Evolutionary conservation across 2,888 invertebrate species (phyloP), one percentile per base, ranked within the genome.

Genomic region (Ypsolopha sequella): DNA sequence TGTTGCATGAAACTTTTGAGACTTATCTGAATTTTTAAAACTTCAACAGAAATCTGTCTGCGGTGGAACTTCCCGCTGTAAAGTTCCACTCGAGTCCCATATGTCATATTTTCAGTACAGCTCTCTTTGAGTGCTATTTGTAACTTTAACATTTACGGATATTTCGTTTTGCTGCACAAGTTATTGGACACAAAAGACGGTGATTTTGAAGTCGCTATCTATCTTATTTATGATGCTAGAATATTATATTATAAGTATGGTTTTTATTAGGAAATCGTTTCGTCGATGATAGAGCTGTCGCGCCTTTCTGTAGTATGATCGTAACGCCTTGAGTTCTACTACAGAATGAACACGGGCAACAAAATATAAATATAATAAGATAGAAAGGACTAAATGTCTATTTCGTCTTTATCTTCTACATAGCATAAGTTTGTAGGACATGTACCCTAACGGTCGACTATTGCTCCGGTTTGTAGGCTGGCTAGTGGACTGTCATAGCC

Each of bases 81-180:
- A 70, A 71, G 64, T 73, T 68, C 49, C 59, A 60, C 59, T 57
- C 57, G 52, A 60, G 61, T 68, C 61, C 60, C 61, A 63, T 62
- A 62, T 64, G 63, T 67, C 62, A 72, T 69, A 73, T 76, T 75
- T 75, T 71, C 70, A 66, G 75, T 72, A 68, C 63, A 66, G 61
- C 59, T 65, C 64, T 63, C 63, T 70, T 68, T 69, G 69, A 69
- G 68, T 63, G 63, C 61, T 63, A 65, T 70, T 70, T 66, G 60
- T 62, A 73, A 73, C 65, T 71, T 70, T 58, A 24, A 24, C 24
- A 24, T 24, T 24, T 24, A 24, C 61, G 62, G 66, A 68, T 68
- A 71, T 69, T 72, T 73, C 65, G 65, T 64, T n/a, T n/a, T 66
- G 62, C 55, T 53, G 55, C 55, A 56, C 60, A 71, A 71, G 62